These are phyloP conservation scores for Nyleta sp. DNA, from an alignment of 2,888 invertebrate genomes.

Conservation along the genomic window DNA sequence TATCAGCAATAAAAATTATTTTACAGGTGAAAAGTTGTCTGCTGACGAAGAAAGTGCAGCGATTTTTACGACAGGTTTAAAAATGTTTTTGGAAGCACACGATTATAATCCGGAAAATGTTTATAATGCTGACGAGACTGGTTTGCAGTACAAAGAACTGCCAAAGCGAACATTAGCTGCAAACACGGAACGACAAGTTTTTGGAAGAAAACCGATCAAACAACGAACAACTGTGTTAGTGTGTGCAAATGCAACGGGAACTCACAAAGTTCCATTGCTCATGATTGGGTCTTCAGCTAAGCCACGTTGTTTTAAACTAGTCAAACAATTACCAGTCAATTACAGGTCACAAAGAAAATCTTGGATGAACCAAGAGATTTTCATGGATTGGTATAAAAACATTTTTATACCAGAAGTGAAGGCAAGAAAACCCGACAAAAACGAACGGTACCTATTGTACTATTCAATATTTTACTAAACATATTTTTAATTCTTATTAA, in stretches of 20 bases:
- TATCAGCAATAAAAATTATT: too few species aligned
- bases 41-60: too few species aligned
- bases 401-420: not conserved
- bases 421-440: not conserved
- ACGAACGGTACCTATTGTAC: conserved; percentile 7
- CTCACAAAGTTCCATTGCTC: not conserved
- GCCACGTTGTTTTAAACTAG: conserved; percentile 5
- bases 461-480: not conserved
- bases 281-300: conserved; percentile 1
- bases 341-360: conserved; percentile 3
- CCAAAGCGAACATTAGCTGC: not conserved
- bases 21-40: too few species aligned
- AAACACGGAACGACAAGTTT: not conserved
- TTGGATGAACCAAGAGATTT: not conserved
- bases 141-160: not conserved
- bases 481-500: not conserved
- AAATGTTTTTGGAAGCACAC: too few species aligned
- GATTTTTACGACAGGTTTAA: too few species aligned
- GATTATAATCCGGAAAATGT: not conserved
- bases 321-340: not conserved
- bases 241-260: not conserved
- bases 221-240: not conserved
- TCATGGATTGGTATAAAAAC: not conserved
- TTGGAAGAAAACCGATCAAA: not conserved
- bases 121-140: too few species aligned